phyloP scores from a whole-genome alignment of 2,797 vertebrate genomes.

The Melanotaenia parkinsoni region DNA sequence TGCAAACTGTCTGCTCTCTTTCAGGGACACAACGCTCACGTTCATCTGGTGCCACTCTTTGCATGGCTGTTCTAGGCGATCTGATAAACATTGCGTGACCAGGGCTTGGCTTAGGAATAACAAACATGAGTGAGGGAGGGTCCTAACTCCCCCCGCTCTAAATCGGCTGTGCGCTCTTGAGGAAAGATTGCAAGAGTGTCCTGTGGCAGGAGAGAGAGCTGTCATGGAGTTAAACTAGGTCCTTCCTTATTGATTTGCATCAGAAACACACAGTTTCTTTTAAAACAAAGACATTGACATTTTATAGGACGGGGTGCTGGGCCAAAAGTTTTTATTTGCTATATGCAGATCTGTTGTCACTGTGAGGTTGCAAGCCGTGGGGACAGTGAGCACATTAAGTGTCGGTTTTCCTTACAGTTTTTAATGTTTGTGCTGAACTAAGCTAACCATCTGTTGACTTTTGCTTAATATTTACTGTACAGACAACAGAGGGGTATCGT shows the following conservation, averaged over 20 bases:
- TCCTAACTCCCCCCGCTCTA: conserved; percentile 24
- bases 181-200: conserved; percentile 53
- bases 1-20: conserved; percentile 27
- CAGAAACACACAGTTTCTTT: conserved; percentile 23
- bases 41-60: conserved; percentile 45
- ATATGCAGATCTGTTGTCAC: conserved; percentile 5
- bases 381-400: conserved; percentile 3
- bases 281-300: neutral
- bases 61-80: conserved; percentile 58
- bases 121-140: conserved; percentile 68
- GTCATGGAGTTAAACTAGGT: conserved; percentile 49
- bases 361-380: neutral
- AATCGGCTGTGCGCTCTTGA: conserved; percentile 49
- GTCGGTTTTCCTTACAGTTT: neutral
- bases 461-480: conserved; percentile 3
- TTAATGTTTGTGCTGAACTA: neutral
- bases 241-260: conserved; percentile 46
- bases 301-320: neutral
- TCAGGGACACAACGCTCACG: conserved; percentile 32
- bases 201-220: conserved; percentile 32
- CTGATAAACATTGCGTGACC: conserved; percentile 80
- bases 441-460: conserved; percentile 10
- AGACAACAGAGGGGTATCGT: neutral
- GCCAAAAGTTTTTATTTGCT: neutral
- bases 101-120: conserved; percentile 65